Base-by-base conservation (phyloP, 2,888 invertebrate species). In the Adela reaumurella region DNA sequence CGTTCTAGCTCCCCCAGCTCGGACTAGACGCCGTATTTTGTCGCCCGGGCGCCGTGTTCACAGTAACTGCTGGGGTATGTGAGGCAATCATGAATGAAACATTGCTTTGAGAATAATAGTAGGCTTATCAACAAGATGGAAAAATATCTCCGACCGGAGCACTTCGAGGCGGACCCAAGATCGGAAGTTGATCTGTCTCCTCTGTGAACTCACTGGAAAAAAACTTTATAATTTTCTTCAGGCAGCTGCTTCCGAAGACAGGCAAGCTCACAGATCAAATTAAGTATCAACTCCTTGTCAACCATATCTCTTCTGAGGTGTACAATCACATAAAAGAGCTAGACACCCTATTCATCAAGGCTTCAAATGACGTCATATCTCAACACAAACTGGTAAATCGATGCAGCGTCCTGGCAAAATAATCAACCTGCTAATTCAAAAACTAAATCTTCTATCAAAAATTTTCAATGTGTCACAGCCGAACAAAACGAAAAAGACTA, bases 261-360 rank as follows among this genome's bases (percentile, higher is more conserved):
- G n/a, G n/a, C n/a, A n/a, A n/a, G n/a, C 17, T 42, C 43, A 42
- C 17, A 42, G 43, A 42, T 17, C 43, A 17, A 4, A 42, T 14
- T 6, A 42, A 42, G 11, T 42, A 42, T 42, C 16, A 42, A 42
- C 43, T 42, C 43, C 43, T 42, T 6, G 11, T 42, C 17, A 42
- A 42, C 11, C 11, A 42, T 42, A 4, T 42, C 43, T 42, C 43
- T 42, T 42, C 43, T 14, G 11, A 42, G 11, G 43, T 42, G 4
- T 42, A 42, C 43, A 42, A 42, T 42, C 43, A 42, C 43, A 42
- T 42, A 42, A 35, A 42, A 42, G 43, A 42, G 43, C 17, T 42
- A 14, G 43, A 42, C 43, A 14, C 4, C 17, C 11, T 42, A 42
- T 42, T 42, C 43, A 17, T 16, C 3, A 42, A 42, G 17, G 43